These are phyloP conservation scores for Crotalus viridis DNA, from an alignment of 2,113 vertebrate species.

Conservation along the genomic window DNA sequence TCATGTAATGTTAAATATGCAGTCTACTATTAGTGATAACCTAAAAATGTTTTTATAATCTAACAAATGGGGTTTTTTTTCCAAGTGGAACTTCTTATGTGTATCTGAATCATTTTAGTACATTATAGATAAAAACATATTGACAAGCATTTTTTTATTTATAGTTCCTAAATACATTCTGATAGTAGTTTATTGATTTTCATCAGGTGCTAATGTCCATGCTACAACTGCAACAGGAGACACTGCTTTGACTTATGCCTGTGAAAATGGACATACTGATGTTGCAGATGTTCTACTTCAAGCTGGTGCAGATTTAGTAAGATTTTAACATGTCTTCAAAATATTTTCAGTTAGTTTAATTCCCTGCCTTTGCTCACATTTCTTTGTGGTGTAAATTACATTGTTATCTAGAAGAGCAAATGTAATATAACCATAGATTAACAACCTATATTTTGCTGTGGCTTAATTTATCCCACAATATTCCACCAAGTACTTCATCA, in stretches of 20 bases:
- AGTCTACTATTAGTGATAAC: background rate
- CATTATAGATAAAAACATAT: background rate
- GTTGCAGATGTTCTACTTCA: constrained; percentile 97
- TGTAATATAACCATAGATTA: background rate
- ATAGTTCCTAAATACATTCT: background rate
- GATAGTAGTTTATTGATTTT: background rate
- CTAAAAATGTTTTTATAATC: background rate
- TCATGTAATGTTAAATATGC: background rate
- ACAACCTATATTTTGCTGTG: background rate
- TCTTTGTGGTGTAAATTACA: background rate
- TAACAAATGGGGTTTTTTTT: background rate
- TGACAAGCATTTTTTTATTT: background rate
- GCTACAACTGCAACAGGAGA: constrained; percentile 98
- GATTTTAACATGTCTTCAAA: constrained; percentile 23
- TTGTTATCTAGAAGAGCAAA: background rate
- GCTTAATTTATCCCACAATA: background rate
- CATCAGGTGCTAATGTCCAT: constrained; percentile 91
- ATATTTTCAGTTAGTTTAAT: background rate
- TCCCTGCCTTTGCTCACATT: background rate
- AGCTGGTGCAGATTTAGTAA: constrained; percentile 94
- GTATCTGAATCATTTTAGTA: background rate
- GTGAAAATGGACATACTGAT: constrained; percentile 98
- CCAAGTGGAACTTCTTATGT: background rate
- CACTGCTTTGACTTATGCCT: constrained; percentile 95
- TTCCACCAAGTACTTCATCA: background rate